Base-by-base conservation (phyloP, 2,888 invertebrate genomes). In the Drosophila emarginata region DNA sequence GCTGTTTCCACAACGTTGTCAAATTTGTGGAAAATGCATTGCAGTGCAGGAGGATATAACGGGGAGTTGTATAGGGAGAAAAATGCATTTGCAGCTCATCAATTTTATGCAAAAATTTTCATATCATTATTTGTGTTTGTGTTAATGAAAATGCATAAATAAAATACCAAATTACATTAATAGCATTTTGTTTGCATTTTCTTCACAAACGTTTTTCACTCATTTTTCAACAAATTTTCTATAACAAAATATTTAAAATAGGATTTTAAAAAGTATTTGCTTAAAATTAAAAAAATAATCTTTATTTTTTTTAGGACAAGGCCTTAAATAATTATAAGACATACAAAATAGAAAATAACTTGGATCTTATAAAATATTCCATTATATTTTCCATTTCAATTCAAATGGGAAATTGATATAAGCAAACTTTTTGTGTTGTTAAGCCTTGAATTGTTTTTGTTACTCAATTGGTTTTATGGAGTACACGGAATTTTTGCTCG, bases 81-180 rank as follows among this genome's bases (percentile, higher is more conserved):
- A 69, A 72, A 72, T 61, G 73, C 53, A 63, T 67, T 66, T 60
- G 53, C 66, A 70, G 65, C 65, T 59, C 65, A 74, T 75, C 71
- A 75, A 75, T 72, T 72, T 65, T 59, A 67, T 56, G 52, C 14
- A 26, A n/a, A 52, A 51, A 68, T 64, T 64, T 64, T 69, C 64
- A 66, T 80, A 79, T 73, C 83, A 82, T 86, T 80, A 75, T 83
- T 70, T 74, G 80, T 80, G 86, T 83, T 87, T 82, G 86, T 76
- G 80, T 79, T 80, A 78, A 87, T 86, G 74, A 68, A 76, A 78
- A 76, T 85, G 80, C 88, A 80, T 83, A 83, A 88, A 88, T 82
- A 80, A 84, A 45, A 88, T 88, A 79, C 74, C 69, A 76, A 88
- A 84, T 80, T 77, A 86, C 81, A 83, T 86, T 86, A 88, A 88